Conservation (phyloP, 2,797 vertebrate genomes). For the Melanotaenia nigrans region DNA sequence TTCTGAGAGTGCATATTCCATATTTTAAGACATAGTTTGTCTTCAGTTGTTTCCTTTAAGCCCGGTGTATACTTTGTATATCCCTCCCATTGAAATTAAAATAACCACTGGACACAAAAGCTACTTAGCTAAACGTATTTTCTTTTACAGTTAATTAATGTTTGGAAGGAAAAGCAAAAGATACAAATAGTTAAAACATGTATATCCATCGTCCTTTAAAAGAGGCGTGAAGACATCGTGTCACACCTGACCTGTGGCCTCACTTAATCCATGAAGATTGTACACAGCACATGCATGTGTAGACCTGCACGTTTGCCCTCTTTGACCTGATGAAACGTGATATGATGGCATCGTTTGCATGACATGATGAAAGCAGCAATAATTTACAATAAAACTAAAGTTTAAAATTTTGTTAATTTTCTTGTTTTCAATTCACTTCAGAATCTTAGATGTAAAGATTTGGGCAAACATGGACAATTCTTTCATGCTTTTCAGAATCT, state of each 20-base stretch:
- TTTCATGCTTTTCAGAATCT: not conserved
- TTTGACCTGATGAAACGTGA: not conserved
- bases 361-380: not conserved
- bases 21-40: not conserved
- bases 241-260: not conserved
- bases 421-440: not conserved
- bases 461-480: not conserved
- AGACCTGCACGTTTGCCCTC: not conserved
- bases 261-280: not conserved
- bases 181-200: not conserved
- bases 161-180: not conserved
- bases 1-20: no score
- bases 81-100: no score
- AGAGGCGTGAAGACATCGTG: not conserved
- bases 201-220: not conserved
- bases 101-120: not conserved
- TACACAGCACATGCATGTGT: not conserved
- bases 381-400: not conserved
- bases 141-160: no score
- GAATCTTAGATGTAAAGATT: not conserved
- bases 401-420: not conserved
- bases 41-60: not conserved
- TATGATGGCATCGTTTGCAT: not conserved
- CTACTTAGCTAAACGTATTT: no score
- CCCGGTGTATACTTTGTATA: not conserved